A percentile compares a stretch with the other conserved stretches of the same genome.
phyloP scores from a whole-genome alignment of 2,113 vertebrate species.

The Platysternon megacephalum region DNA sequence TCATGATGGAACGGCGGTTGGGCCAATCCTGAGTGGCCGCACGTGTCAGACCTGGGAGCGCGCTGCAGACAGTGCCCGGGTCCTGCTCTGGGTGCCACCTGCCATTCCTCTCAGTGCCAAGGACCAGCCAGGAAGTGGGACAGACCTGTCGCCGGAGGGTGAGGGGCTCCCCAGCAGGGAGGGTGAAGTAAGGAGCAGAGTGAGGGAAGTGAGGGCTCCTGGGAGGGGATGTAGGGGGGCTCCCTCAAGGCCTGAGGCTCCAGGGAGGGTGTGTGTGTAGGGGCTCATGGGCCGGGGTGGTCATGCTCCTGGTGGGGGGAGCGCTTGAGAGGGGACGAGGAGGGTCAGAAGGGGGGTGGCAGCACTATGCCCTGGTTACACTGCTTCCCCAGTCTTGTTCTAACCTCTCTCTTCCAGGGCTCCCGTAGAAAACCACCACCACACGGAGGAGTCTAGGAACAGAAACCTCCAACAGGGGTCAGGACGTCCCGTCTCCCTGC shows the following conservation, averaged over 20 bases:
- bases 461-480: not conserved
- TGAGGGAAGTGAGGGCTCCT: not conserved
- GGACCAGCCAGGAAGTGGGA: no score
- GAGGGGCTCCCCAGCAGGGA: no score
- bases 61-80: no score
- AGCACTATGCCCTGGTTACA: not conserved
- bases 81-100: no score
- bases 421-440: not conserved
- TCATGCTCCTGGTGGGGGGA: not conserved
- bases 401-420: not conserved
- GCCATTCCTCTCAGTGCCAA: no score
- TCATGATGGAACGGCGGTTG: no score
- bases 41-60: no score
- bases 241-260: not conserved
- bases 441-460: not conserved
- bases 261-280: not conserved
- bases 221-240: no score
- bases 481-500: not conserved
- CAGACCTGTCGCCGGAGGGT: no score
- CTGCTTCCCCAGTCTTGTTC: not conserved
- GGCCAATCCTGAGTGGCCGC: no score
- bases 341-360: not conserved
- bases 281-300: not conserved
- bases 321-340: not conserved
- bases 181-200: not conserved